Evolutionary conservation across 1,140 invertebrate species (phyloP), one percentile per base, ranked within the genome.

Genomic region (Andrena cerasifolii): DNA sequence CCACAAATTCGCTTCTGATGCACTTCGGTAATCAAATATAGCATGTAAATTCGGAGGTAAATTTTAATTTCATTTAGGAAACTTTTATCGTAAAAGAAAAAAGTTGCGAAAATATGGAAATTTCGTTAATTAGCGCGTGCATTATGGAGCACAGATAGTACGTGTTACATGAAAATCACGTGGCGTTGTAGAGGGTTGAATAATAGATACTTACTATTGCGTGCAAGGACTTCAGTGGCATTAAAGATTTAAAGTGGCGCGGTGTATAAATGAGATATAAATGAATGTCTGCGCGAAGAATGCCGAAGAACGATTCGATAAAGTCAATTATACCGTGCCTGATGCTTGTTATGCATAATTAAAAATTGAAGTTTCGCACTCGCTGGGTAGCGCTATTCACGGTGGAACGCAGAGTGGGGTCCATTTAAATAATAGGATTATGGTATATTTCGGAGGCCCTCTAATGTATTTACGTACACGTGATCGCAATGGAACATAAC

Each of bases 321-420:
- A 51, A 51, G 31, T 51, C 47, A 18, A 24, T 40, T 66, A 28
- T 21, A n/a, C 21, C 16, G 26, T 8, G 14, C 40, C 43, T 31
- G 26, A 26, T 16, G 26, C 21, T 67, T 36, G 47, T 53, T 67
- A n/a, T n/a, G 7, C 18, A 36, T 26, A 24, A 53, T 67, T 40
- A 67, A 67, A 53, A 67, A 67, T 63, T 47, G 16, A 16, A 63
- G 47, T 62, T 45, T 16, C 59, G 28, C 36, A 18, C 59, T 24
- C 3, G 21, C 18, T 5, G 1, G 16, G 16, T 16, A 45, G 24
- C 21, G 24, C 24, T 26, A 16, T 43, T 45, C 36, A 26, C 10
- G 4, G 36, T 7, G 21, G 26, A 26, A 6, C 40, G 45, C 40
- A 24, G 4, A 62, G 5, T 10, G 40, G 21, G 14, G 16, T 26